Percentiles rank a stretch among this genome's conserved stretches.
Conservation (phyloP, 2,113 vertebrate genomes). For the Microcebus griseorufus region DNA sequence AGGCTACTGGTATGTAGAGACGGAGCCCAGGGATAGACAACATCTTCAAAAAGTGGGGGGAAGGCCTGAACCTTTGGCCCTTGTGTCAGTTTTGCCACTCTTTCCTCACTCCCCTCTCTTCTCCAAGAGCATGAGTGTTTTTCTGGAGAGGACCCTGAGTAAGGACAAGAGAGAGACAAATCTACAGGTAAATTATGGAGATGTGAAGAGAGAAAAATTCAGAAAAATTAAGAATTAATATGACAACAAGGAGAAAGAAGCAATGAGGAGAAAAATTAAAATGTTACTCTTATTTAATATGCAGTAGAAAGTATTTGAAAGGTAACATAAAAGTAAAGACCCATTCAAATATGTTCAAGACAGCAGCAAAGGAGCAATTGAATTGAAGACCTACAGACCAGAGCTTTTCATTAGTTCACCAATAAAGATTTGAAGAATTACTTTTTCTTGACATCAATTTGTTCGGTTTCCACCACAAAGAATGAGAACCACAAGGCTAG, state of each 20-base stretch:
- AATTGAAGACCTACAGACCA: not conserved
- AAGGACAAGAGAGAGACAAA: not conserved
- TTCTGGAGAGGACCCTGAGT: not conserved
- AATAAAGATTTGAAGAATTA: not conserved
- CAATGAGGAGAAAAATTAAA: not conserved
- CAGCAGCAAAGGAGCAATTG: not conserved
- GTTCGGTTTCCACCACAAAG: not conserved
- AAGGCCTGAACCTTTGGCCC: not conserved
- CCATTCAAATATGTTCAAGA: not conserved
- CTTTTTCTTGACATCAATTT: not conserved
- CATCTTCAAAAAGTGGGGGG: not conserved
- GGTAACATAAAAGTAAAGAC: not conserved
- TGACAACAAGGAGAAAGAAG: not conserved
- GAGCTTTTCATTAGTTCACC: not conserved
- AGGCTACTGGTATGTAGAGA: not conserved
- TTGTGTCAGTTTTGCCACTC: not conserved
- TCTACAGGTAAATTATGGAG: not conserved
- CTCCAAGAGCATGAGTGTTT: not conserved
- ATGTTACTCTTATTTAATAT: not conserved
- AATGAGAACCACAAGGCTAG: not conserved
- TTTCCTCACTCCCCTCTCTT: not conserved
- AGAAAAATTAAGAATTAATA: not conserved
- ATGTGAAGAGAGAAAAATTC: not conserved
- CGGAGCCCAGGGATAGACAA: not conserved
- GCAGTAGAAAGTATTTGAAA: not conserved